These are phyloP conservation scores for Drosophila suzukii DNA, from an alignment of 1,140 invertebrate species.

Conservation along the genomic window DNA sequence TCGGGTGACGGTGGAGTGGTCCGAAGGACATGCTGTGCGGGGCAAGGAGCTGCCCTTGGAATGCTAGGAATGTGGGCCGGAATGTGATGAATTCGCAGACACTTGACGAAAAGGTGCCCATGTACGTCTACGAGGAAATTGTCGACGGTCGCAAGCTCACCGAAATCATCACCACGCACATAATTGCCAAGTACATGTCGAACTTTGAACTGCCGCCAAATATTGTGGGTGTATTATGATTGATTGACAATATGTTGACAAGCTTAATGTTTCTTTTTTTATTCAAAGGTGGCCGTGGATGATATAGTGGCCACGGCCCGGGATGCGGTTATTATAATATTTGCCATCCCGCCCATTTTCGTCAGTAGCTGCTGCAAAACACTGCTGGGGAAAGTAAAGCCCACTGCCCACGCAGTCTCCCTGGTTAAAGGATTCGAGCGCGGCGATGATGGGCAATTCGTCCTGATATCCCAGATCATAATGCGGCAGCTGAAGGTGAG, in stretches of 20 bases:
- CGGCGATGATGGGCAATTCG: conserved; percentile 63
- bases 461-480: conserved; percentile 66
- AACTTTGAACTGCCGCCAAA: conserved; percentile 60
- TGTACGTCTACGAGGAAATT: conserved; percentile 73
- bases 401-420: conserved; percentile 66
- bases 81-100: conserved; percentile 39
- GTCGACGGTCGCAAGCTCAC: conserved; percentile 63
- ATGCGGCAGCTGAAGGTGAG: conserved; percentile 64
- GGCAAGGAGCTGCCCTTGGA: conserved; percentile 99
- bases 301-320: conserved; percentile 67
- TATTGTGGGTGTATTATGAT: conserved; percentile 44
- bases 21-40: conserved; percentile 97
- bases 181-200: conserved; percentile 71
- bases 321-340: conserved; percentile 69
- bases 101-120: conserved; percentile 56
- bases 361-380: conserved; percentile 70
- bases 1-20: conserved; percentile 98
- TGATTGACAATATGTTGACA: not conserved
- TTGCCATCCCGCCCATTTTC: conserved; percentile 66
- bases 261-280: not conserved
- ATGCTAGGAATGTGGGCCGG: conserved; percentile 59
- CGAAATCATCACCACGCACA: conserved; percentile 64
- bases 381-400: conserved; percentile 69
- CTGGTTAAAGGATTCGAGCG: conserved; percentile 70
- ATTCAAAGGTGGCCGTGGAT: conserved; percentile 53